Evolutionary conservation across 2,888 invertebrate species (phyloP).

Genomic region (Diarsia rubi): DNA sequence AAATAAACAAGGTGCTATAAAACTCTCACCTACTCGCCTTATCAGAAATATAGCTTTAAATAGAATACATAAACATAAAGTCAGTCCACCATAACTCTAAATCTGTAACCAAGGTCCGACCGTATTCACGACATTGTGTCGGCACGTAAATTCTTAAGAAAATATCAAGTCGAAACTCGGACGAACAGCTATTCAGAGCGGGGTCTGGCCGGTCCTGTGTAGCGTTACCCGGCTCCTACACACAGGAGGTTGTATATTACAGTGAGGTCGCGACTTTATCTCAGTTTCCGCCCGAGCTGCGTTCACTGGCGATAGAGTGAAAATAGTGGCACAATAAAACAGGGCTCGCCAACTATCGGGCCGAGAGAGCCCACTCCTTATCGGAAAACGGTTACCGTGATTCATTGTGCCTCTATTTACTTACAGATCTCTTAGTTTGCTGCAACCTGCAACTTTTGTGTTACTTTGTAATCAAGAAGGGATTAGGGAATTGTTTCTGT

Average conservation of each 20-base stretch:
- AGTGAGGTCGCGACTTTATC: conserved; percentile 87
- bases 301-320: conserved; percentile 86
- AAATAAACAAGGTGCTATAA: conserved; percentile 27
- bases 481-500: conserved; percentile 29
- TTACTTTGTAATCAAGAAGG: conserved; percentile 37
- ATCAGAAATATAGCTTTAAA: conserved; percentile 45
- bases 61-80: conserved; percentile 38
- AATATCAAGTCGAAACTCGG: conserved; percentile 55
- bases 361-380: conserved; percentile 71
- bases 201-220: conserved; percentile 64
- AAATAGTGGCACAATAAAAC: conserved; percentile 89
- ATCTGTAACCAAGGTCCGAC: conserved; percentile 30
- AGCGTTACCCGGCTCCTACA: conserved; percentile 58
- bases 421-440: conserved; percentile 74
- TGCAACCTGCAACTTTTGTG: conserved; percentile 69
- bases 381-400: conserved; percentile 86
- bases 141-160: conserved; percentile 61
- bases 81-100: conserved; percentile 47
- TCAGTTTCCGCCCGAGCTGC: conserved; percentile 87
- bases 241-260: conserved; percentile 83
- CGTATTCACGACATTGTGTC: conserved; percentile 52
- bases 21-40: conserved; percentile 31
- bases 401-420: conserved; percentile 86
- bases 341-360: conserved; percentile 82
- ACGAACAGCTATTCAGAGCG: conserved; percentile 64